Evolutionary conservation across 2,888 invertebrate genomes (phyloP), one percentile per base, ranked within the genome.

Genomic region (Drosophila nr. perissopoda): DNA sequence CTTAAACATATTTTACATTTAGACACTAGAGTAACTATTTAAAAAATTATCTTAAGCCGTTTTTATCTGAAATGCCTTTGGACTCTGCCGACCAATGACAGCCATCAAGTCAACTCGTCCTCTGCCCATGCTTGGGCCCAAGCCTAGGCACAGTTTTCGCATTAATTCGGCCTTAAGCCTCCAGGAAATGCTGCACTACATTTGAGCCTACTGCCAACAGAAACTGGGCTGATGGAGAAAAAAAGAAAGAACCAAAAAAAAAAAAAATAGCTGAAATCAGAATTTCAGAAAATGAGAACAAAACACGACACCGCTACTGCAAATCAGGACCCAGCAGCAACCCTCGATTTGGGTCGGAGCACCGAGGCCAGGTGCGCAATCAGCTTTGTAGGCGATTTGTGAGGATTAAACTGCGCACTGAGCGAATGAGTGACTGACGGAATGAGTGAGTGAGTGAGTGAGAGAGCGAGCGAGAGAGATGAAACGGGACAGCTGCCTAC

Each of bases 331-430:
- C 51, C n/a, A 52, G 18, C 13, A 81, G 56, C 87, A 81, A 83
- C 87, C 82, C 87, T 87, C 70, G 51, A n/a, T 65, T 49, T 33
- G 48, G 53, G 34, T 31, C 57, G 51, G 52, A 53, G 63, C 59
- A 75, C 49, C 46, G 56, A 75, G 79, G 27, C 62, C 60, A 81
- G 83, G 86, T 90, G 87, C 89, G 84, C 90, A 88, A 88, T 90
- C 88, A 90, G 90, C 88, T 89, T 88, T 88, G 89, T 88, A 85
- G 88, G 89, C 88, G 90, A 90, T 87, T 89, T 91, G 79, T 81
- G 81, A 81, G 89, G 90, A 90, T 91, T 90, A 91, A 81, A 87
- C 82, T 86, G 82, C 78, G 82, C 87, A 83, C 87, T 62, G 70
- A 68, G 53, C 74, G 54, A 53, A 49, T 29, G 40, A 38, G 13